Base-by-base conservation (phyloP, 1,140 invertebrate species). In the Psilanteris sp. region DNA sequence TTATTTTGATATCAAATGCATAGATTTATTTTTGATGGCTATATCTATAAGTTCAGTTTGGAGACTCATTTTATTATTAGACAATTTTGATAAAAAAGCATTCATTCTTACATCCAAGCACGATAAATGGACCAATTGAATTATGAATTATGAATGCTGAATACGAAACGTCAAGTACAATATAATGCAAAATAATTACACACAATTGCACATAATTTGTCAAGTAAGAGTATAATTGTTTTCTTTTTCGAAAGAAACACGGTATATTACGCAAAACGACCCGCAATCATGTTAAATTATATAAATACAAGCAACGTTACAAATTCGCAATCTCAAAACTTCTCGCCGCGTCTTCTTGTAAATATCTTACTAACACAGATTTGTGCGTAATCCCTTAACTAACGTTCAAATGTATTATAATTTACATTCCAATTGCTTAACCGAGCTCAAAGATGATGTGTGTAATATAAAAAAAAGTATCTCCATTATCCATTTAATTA, bases 221-320 rank as follows among this genome's bases (percentile, higher is more conserved):
- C 41, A 50, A 39, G 18, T 57, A 37, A 31, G 32, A 55, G 13
- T 6, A 57, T 68, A 68, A 68, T 50, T 57, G 24, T 68, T 68
- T 50, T 57, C 14, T 15, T n/a, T 8, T 6, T n/a, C n/a, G n/a
- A n/a, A 11, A 29, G 20, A 43, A 54, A 54, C 22, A 37, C 10
- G 26, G 7, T 14, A n/a, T n/a, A 37, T 67, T 55, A 44, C 20
- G 20, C 29, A 54, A 31, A 46, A 7, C 26, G 43, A 52, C 44
- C 13, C n/a, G 13, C 27, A 64, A 44, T 52, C 22, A 54, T 36
- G 26, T 9, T 31, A 67, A 50, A 70, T 70, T 70, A 43, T 48
- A 59, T 46, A 55, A 59, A 70, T 34, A 14, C 15, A 27, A 22
- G 29, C 18, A 18, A 32, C 32, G 24, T 32, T 41, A 57, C 16